Percentiles rank a stretch among this genome's conserved stretches.
Conservation (phyloP, 2,888 invertebrate genomes). For the Rhyacophila evoluta region DNA sequence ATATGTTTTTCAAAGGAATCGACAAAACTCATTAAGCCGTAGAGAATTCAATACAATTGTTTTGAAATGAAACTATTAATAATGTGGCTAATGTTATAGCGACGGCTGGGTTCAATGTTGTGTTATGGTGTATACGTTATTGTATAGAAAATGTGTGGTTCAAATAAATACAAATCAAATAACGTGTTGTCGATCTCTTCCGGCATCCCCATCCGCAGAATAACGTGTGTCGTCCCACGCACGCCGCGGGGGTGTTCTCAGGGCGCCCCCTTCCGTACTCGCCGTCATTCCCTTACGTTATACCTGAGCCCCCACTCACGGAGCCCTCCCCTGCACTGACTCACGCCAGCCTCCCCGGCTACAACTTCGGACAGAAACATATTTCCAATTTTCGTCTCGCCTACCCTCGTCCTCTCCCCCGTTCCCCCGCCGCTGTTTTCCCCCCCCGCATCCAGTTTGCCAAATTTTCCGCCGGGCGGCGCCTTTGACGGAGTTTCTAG, state of each 20-base stretch:
- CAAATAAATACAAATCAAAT: not conserved
- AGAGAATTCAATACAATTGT: too few species aligned
- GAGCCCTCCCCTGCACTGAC: not conserved
- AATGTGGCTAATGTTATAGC: too few species aligned
- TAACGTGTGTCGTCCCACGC: conserved; percentile 46
- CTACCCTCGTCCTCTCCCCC: conserved; percentile 19
- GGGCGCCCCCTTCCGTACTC: not conserved
- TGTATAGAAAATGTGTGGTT: too few species aligned
- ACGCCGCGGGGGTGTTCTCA: conserved; percentile 25
- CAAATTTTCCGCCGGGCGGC: conserved; percentile 32
- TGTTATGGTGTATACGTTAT: too few species aligned
- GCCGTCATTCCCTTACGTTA: not conserved
- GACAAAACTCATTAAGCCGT: too few species aligned
- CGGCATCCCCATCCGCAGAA: conserved; percentile 27
- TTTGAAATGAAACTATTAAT: too few species aligned
- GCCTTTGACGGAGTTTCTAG: not conserved
- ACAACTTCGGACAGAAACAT: conserved; percentile 51
- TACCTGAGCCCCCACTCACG: conserved; percentile 15
- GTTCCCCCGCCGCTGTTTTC: not conserved
- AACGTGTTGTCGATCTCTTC: not conserved
- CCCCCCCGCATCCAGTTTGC: not conserved
- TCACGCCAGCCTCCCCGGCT: conserved; percentile 26
- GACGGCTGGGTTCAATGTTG: too few species aligned
- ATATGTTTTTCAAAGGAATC: too few species aligned
- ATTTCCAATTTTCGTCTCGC: conserved; percentile 52